Percentiles rank a stretch among this genome's conserved stretches.
phyloP scores from a whole-genome alignment of 2,797 vertebrate species.

The Lemur catta region DNA sequence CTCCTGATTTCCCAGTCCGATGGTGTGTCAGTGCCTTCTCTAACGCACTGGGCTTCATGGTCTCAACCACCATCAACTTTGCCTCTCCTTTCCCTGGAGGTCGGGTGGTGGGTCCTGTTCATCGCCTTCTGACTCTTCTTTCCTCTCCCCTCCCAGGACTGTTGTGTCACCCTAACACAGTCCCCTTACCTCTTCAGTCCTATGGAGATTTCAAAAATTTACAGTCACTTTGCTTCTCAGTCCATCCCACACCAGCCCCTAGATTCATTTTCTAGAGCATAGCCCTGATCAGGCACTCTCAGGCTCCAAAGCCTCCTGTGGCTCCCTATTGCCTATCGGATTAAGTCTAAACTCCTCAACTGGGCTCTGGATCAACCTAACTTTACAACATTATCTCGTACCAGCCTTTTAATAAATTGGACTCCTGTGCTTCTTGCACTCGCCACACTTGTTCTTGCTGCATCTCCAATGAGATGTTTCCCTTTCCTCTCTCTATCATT shows the following conservation, averaged over 20 bases:
- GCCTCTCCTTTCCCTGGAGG: neutral
- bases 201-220: no score
- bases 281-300: neutral
- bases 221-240: fast-evolving
- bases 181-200: neutral
- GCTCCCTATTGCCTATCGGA: neutral
- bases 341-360: neutral
- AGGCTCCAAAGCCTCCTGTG: neutral
- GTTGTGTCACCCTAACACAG: fast-evolving
- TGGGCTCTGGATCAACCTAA: neutral
- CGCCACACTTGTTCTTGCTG: neutral
- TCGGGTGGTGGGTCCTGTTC: fast-evolving
- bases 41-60: fast-evolving
- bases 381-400: neutral
- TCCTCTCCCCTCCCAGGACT: neutral
- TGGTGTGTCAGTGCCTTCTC: fast-evolving
- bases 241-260: neutral
- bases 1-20: neutral
- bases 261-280: neutral
- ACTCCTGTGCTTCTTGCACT: neutral
- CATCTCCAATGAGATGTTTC: neutral
- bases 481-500: neutral
- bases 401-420: neutral
- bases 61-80: neutral
- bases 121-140: neutral